Evolutionary conservation across 2,113 vertebrate species (phyloP), one percentile per base, ranked within the genome.

Genomic region (Plectropomus leopardus): DNA sequence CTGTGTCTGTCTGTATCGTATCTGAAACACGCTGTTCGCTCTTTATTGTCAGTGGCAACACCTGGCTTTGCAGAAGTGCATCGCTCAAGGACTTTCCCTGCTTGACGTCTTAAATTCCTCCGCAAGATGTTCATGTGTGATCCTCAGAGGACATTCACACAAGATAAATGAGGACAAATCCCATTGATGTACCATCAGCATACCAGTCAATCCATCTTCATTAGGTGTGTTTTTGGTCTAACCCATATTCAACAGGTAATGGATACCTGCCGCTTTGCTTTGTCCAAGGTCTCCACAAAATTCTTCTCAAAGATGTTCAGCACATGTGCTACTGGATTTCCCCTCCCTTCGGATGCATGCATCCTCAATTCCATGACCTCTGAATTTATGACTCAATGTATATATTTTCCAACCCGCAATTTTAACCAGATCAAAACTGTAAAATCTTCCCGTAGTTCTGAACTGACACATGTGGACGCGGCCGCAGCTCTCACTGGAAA

Each of bases 51-150:
- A 16, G 45, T 24, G 67, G 71, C 9, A 90, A 91, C 89, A 93
- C 88, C 92, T 93, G 90, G 92, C 23, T 84, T 79, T 88, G 60
- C 86, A 88, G 71, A 67, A 30, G 79, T 71, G 73, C 79, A 71
- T 24, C 13, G 64, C 82, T 86, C 76, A 88, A 72, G 85, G 90
- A 87, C 75, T 86, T 83, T 85, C 72, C 84, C 70, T n/a, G 6
- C 36, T 24, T 17, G 44, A 6, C 19, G 47, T 55, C 58, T 76
- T 45, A 78, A 84, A 90, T 92, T 93, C 90, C 75, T 83, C 61
- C 0, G 26, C 59, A 40, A 32, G 19, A 64, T 30, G 69, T 73
- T 65, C 16, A 36, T 32, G 45, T 61, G 51, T 19, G 65, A 80
- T 58, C 72, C 54, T 67, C 34, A 19, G 36, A 55, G 45, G 6